Percentiles rank a stretch among this genome's conserved stretches.
Conservation (phyloP, 2,113 vertebrate species). For the Mesitornis unicolor region DNA sequence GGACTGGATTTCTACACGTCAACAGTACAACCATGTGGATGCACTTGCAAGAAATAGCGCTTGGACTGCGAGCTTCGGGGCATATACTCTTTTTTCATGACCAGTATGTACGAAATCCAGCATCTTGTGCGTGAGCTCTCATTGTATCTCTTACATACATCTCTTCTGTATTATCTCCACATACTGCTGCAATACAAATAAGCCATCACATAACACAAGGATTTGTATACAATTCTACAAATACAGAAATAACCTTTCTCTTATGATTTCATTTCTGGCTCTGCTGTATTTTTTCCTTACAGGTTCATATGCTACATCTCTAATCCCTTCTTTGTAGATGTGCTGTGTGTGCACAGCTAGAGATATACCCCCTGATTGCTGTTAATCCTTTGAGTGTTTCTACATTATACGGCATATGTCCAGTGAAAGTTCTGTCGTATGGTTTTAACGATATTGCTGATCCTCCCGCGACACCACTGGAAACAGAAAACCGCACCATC, state of each 20-base stretch:
- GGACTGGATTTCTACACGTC: background rate
- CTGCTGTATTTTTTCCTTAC: background rate
- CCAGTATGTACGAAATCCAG: background rate
- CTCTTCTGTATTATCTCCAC: too few species aligned
- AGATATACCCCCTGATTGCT: conserved; percentile 1
- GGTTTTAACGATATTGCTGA: background rate
- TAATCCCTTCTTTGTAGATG: conserved; percentile 20
- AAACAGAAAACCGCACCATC: background rate
- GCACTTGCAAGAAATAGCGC: background rate
- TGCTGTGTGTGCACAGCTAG: background rate
- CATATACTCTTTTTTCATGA: background rate
- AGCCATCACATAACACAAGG: background rate
- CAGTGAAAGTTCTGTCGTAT: background rate
- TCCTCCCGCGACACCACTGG: background rate
- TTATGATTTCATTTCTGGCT: background rate
- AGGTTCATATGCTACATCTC: background rate
- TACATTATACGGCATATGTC: background rate
- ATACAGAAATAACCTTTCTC: background rate
- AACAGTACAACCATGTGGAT: background rate
- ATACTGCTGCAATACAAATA: background rate
- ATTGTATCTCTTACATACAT: background rate
- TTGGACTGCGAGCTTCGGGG: background rate
- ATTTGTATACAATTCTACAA: background rate
- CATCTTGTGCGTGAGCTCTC: background rate
- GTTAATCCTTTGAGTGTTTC: conserved; percentile 50